These are phyloP conservation scores for Drosophila meridionalis DNA, from an alignment of 2,888 invertebrate genomes.

Conservation along the genomic window DNA sequence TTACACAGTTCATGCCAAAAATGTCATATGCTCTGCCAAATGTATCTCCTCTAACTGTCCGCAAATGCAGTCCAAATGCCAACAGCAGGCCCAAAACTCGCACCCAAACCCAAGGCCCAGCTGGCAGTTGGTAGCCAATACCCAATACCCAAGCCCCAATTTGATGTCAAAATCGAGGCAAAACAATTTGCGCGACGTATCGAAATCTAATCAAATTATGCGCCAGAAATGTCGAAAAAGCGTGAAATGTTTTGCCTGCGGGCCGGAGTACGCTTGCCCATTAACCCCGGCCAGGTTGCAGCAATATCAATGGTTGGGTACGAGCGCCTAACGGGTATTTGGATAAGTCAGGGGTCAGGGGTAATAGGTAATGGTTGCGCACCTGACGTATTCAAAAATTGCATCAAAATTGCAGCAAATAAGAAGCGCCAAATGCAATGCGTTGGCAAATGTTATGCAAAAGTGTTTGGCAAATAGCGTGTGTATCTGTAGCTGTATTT, in stretches of 20 bases:
- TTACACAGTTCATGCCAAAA: neutral
- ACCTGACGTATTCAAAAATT: slow-evolving; percentile 45
- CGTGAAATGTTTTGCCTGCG: slow-evolving; percentile 72
- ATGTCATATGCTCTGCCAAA: neutral
- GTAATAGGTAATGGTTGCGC: slow-evolving; percentile 11
- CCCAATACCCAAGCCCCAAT: slow-evolving; percentile 2
- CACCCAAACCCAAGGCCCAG: slow-evolving; percentile 11
- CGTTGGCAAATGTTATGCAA: slow-evolving; percentile 77
- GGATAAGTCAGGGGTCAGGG: slow-evolving; percentile 9
- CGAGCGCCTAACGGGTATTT: slow-evolving; percentile 3
- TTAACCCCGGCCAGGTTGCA: slow-evolving; percentile 47
- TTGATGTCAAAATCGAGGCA: slow-evolving; percentile 45
- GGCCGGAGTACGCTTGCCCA: slow-evolving; percentile 42
- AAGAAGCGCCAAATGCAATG: slow-evolving; percentile 65
- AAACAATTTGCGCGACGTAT: slow-evolving; percentile 72
- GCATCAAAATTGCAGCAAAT: slow-evolving; percentile 74
- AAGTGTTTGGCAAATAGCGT: slow-evolving; percentile 74
- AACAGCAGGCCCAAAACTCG: slow-evolving; percentile 29
- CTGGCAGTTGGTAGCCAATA: slow-evolving; percentile 9
- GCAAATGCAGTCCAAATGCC: slow-evolving; percentile 31
- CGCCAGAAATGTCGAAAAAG: slow-evolving; percentile 77
- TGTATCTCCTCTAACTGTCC: slow-evolving; percentile 31
- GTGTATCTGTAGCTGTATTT: slow-evolving; percentile 24
- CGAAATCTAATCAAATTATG: slow-evolving; percentile 78
- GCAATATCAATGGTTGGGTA: neutral